These are phyloP conservation scores for Sebastolobus alascanus DNA, from an alignment of 2,797 vertebrate genomes.

Conservation along the genomic window DNA sequence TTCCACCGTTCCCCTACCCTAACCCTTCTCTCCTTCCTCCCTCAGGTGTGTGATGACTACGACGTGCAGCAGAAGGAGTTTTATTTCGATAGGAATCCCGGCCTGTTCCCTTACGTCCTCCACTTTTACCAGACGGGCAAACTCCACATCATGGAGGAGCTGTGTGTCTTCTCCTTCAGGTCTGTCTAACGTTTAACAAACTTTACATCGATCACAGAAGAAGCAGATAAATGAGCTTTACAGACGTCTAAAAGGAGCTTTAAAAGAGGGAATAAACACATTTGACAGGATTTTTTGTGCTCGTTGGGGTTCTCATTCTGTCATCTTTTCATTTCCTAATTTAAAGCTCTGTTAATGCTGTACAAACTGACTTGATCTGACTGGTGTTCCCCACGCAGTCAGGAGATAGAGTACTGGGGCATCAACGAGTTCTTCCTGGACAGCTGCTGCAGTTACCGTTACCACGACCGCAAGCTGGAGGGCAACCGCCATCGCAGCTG, in stretches of 20 bases:
- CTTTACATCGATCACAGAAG: neutral
- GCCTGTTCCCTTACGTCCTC: slow-evolving; percentile 94
- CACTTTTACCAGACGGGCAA: slow-evolving; percentile 98
- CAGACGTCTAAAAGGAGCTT: neutral
- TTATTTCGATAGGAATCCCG: slow-evolving; percentile 96
- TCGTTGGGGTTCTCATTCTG: neutral
- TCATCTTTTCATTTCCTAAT: neutral
- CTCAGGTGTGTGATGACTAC: slow-evolving; percentile 95
- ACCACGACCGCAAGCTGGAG: slow-evolving; percentile 94
- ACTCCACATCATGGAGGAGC: slow-evolving; percentile 96
- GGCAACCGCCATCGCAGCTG: slow-evolving; percentile 89
- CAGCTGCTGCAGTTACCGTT: slow-evolving; percentile 95
- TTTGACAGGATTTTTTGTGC: neutral
- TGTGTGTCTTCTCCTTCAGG: slow-evolving; percentile 98
- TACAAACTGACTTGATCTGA: neutral
- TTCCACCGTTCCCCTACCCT: too few relatives aligned
- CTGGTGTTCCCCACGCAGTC: slow-evolving; percentile 71
- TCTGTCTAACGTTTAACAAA: slow-evolving; percentile 37
- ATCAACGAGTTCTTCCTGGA: slow-evolving; percentile 97
- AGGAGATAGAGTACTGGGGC: slow-evolving; percentile 99
- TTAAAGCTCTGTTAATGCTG: neutral
- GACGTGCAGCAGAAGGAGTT: slow-evolving; percentile 93
- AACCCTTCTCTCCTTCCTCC: neutral
- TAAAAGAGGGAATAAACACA: neutral
- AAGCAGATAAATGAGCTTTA: neutral